Evolutionary conservation across 1,140 invertebrate genomes (phyloP), one percentile per base, ranked within the genome.

Genomic region (Atta texana): DNA sequence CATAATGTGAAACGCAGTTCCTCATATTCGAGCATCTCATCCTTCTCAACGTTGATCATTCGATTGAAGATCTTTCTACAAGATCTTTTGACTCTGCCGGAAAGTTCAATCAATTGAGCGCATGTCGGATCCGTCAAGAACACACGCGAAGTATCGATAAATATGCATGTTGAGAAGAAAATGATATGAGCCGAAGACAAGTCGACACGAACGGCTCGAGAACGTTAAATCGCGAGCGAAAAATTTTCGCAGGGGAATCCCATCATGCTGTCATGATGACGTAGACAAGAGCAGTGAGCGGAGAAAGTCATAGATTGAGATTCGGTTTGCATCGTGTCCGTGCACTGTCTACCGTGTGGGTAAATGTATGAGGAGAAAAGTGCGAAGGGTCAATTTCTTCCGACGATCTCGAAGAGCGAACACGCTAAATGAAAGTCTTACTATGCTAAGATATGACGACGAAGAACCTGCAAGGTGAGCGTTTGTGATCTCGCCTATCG

Each of bases 371-470:
- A 44, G 6, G 5, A 6, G 80, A 57, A 57, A 53, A 39, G 53
- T 5, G 31, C 66, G 24, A 74, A 61, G 55, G 55, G 55, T 53
- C 66, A 82, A 5, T 59, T 72, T 74, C 80, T 75, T 61, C 39
- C 55, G 39, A 84, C 39, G 55, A 21, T 81, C 55, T 68, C 59
- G 28, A 72, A 12, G 57, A 71, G 85, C 80, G 89, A 39, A 12
- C 64, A 12, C 39, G 57, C 66, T 82, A 18, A 82, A 90, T 88
- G 91, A 89, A 87, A 87, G 39, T 85, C 61, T 57, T 89, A 92
- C 88, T 92, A 92, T 92, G 91, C 91, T 61, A 87, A 92, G 82
- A 88, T 39, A 92, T 92, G 91, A 89, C 64, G 85, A 84, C 28
- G 69, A 61, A 49, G 39, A 75, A 18, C 55, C 39, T 57, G 66